These are phyloP conservation scores for Eustalomyia histrio DNA, from an alignment of 2,888 invertebrate genomes.

Conservation along the genomic window DNA sequence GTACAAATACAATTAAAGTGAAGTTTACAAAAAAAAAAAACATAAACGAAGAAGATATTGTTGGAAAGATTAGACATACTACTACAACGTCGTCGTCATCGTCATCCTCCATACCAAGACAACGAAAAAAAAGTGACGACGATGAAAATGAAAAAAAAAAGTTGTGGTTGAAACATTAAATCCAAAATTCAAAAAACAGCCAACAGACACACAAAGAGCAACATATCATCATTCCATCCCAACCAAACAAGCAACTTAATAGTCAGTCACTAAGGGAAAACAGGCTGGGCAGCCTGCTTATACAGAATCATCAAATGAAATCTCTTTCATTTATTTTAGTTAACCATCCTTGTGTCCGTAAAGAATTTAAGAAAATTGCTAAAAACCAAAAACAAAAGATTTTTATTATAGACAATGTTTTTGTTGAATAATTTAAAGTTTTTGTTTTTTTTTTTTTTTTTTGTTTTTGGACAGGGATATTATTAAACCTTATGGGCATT, in stretches of 20 bases:
- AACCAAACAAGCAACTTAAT: neutral
- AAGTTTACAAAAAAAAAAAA: neutral
- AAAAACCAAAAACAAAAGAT: slow-evolving; percentile 51
- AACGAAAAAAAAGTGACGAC: neutral
- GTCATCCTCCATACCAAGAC: neutral
- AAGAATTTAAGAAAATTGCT: slow-evolving; percentile 48
- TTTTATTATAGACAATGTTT: slow-evolving; percentile 53
- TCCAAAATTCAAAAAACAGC: neutral
- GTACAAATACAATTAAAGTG: slow-evolving; percentile 39
- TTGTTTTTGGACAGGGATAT: slow-evolving; percentile 40
- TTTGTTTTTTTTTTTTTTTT: too few relatives aligned
- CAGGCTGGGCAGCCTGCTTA: slow-evolving; percentile 12
- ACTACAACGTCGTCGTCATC: slow-evolving; percentile 38
- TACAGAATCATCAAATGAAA: slow-evolving; percentile 4
- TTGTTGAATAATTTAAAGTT: slow-evolving; percentile 43
- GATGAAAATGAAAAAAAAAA: neutral
- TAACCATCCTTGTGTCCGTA: slow-evolving; percentile 20
- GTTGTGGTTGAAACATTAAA: slow-evolving; percentile 69
- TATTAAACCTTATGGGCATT: slow-evolving; percentile 33
- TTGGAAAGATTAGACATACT: slow-evolving; percentile 73
- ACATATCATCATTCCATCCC: too few relatives aligned
- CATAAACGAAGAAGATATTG: slow-evolving; percentile 68
- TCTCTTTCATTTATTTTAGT: slow-evolving; percentile 20
- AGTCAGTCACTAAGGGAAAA: neutral
- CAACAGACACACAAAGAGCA: neutral